These are phyloP conservation scores for Notoglanidium macrostoma DNA, from an alignment of 2,797 vertebrate genomes.

Conservation along the genomic window DNA sequence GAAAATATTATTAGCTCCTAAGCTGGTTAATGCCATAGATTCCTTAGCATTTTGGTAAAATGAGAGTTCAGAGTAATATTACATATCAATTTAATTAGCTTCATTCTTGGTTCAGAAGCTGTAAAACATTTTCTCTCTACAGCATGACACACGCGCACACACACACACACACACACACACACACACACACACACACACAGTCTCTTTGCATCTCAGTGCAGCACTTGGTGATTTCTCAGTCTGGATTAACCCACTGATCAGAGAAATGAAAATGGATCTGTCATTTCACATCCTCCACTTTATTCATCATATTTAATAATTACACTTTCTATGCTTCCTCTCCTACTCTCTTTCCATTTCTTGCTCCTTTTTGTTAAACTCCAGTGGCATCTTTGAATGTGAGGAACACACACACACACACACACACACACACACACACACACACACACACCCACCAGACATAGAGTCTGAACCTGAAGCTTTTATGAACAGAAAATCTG, in stretches of 20 bases:
- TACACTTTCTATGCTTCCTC: conserved; percentile 68
- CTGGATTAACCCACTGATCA: conserved; percentile 76
- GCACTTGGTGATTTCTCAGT: conserved; percentile 65
- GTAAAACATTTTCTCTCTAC: conserved; percentile 64
- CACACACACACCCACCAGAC: conserved; percentile 60
- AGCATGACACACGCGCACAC: conserved; percentile 38
- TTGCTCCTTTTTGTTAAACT: conserved; percentile 25
- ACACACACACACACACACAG: conserved; percentile 8
- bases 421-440: conserved; percentile 63
- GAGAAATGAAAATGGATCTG: conserved; percentile 76
- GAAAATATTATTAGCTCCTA: conserved; percentile 75
- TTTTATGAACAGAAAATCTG: conserved; percentile 68
- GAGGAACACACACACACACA: conserved; percentile 56
- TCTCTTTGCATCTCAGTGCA: conserved; percentile 24
- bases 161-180: conserved; percentile 31
- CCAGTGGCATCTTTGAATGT: conserved; percentile 38
- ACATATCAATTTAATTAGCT: conserved; percentile 79
- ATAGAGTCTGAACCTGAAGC: conserved; percentile 62
- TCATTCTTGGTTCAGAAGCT: conserved; percentile 62
- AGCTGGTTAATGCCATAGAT: conserved; percentile 75
- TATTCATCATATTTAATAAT: conserved; percentile 75
- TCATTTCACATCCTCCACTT: conserved; percentile 69
- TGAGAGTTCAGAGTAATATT: conserved; percentile 76
- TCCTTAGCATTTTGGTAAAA: conserved; percentile 77
- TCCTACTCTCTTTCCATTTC: conserved; percentile 58